Evolutionary conservation across 2,113 vertebrate genomes (phyloP), one percentile per base, ranked within the genome.

Genomic region (Hipposideros armiger): DNA sequence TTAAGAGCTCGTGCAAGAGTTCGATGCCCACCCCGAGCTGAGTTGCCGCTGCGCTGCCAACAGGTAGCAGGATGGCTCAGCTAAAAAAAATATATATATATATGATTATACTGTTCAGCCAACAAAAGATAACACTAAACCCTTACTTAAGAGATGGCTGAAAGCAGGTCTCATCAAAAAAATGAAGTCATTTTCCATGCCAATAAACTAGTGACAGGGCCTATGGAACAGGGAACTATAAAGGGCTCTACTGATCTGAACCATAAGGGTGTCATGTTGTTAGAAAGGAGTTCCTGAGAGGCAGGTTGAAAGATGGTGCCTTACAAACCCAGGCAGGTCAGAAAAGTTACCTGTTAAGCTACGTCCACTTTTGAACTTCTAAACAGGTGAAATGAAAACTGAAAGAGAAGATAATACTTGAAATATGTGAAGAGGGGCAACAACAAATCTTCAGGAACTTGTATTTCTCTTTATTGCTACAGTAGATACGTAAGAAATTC

Each of bases 381-480:
- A 36, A 85, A 90, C 32, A 85, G 64, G 54, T 72, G 3, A 94
- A 94, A 19, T 54, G n/a, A 88, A 54, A 50, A 81, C 42, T 80
- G 7, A 45, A 69, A 60, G n/a, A 64, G 6, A 84, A 32, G 10
- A 15, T 42, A 74, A 47, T 30, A 67, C 52, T 95, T 77, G 70
- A 86, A 22, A 45, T 52, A 93, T 11, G 9, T 32, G 28, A 15
- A 26, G 70, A 54, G 42, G 30, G 32, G 11, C 62, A 84, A 89
- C 20, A 19, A 90, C 20, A 86, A 86, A 60, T 11, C 67, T 81
- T 78, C 32, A 11, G 16, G 19, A 74, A 73, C 11, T 64, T 90
- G 13, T 30, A 90, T 13, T 85, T 93, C 36, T 89, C 62, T 95
- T 95, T 70, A 62, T 73, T 76, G 90, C 60, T 70, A 70, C 32